Evolutionary conservation across 2,113 vertebrate genomes (phyloP).

Genomic region (Calcarius ornatus): DNA sequence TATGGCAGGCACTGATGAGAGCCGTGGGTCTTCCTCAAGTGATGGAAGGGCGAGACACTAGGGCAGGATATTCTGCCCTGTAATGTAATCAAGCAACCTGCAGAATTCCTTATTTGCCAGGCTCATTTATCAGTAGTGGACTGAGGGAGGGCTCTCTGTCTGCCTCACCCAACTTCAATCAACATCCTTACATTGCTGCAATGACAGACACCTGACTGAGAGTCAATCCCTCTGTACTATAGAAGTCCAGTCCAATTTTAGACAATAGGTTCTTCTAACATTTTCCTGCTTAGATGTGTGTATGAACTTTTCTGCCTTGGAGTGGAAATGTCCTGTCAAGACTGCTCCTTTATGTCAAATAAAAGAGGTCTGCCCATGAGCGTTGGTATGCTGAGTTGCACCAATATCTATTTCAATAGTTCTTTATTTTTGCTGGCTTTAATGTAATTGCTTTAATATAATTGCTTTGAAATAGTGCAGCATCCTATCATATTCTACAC

Average conservation of each 20-base stretch:
- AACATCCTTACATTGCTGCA: background rate
- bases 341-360: background rate
- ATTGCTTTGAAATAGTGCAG: background rate
- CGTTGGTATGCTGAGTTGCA: accelerated
- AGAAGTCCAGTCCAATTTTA: no score
- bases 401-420: background rate
- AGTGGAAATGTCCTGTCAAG: background rate
- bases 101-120: background rate
- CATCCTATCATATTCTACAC: no score
- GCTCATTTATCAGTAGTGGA: background rate
- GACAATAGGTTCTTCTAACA: background rate
- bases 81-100: background rate
- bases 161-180: background rate
- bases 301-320: background rate
- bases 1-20: background rate
- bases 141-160: accelerated
- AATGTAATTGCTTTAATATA: background rate
- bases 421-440: background rate
- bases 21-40: accelerated
- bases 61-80: background rate
- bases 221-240: background rate
- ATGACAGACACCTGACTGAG: background rate
- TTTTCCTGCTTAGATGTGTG: background rate
- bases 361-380: background rate
- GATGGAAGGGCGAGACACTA: background rate